Base-by-base conservation (phyloP, 2,888 invertebrate genomes). In the Tillus elongatus region DNA sequence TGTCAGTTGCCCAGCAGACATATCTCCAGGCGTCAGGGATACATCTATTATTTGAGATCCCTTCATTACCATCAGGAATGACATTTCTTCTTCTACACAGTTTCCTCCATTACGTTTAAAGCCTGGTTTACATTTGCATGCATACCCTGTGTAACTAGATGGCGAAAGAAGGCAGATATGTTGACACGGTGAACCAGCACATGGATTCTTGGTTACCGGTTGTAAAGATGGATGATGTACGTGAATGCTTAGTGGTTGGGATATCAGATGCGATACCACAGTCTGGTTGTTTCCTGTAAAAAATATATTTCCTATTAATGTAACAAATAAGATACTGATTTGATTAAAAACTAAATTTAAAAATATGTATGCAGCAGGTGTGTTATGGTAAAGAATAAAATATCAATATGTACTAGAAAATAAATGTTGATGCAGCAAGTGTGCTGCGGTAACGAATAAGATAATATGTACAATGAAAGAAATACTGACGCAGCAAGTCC, bases 201-300 rank as follows among this genome's bases (percentile, higher is more conserved):
- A 97, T 0, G 95, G 92, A 45, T 82, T 82, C 0, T 73, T 65
- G 10, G 77, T 71, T 41, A 74, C 67, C 0, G 95, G 95, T 63
- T 98, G 98, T 33, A 96, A 69, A 0, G 91, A 87, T 0, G 92
- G 89, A 65, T 97, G 97, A 52, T 92, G 89, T 0, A 95, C 92
- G 56, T 91, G 91, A 43, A 98, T 89, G 4, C 93, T 93, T 3
- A 96, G 71, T 0, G 96, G 96, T 64, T 95, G 92, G 2, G 90
- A 89, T 47, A 96, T 92, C 37, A 93, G 69, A 62, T 95, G 93
- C 0, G 90, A 91, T 0, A 95, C 88, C 1, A 96, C 91, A 0
- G 89, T 89, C 62, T 93, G 91, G 60, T 93, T 92, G 14, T 77
- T 73, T 10, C 96, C 95, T 54, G 35, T 13, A 46, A 42, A 30